Conservation (phyloP, 1,140 invertebrate genomes). For the Drosophila tropicalis region DNA sequence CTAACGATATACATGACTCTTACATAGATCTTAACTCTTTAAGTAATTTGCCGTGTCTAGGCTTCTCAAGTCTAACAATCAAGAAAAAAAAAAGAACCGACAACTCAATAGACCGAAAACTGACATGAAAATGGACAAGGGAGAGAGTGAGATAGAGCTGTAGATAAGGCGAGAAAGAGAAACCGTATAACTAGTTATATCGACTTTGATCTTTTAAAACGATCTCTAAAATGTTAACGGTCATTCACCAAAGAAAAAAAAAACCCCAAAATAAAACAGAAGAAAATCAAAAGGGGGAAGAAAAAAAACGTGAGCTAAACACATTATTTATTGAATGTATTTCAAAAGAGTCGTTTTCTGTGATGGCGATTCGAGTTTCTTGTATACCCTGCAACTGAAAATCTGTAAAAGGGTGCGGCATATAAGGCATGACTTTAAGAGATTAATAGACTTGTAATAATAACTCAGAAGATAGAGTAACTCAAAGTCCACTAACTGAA, state of each 20-base stretch:
- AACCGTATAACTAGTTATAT: constrained; percentile 47
- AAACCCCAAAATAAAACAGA: constrained; percentile 20
- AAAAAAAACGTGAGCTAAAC: constrained; percentile 18
- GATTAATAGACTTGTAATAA: too few relatives aligned
- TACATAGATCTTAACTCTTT: not conserved
- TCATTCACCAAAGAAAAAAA: constrained; percentile 60
- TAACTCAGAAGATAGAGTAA: not conserved
- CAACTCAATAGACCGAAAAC: constrained; percentile 33
- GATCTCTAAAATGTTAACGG: constrained; percentile 71
- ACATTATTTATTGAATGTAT: constrained; percentile 53
- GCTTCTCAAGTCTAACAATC: not conserved
- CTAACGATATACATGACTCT: not conserved
- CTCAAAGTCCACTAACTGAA: not conserved
- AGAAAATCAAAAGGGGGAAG: constrained; percentile 5
- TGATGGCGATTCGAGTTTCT: constrained; percentile 22
- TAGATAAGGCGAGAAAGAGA: constrained; percentile 31
- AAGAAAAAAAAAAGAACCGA: constrained; percentile 8
- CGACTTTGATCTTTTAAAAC: constrained; percentile 53
- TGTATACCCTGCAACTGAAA: not conserved
- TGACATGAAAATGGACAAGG: not conserved
- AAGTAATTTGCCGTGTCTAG: not conserved
- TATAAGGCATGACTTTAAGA: not conserved
- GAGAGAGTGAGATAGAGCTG: not conserved
- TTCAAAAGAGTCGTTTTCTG: constrained; percentile 26
- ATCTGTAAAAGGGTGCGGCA: not conserved